Base-by-base conservation (phyloP, 2,888 invertebrate species). In the Trisateles emortualis region DNA sequence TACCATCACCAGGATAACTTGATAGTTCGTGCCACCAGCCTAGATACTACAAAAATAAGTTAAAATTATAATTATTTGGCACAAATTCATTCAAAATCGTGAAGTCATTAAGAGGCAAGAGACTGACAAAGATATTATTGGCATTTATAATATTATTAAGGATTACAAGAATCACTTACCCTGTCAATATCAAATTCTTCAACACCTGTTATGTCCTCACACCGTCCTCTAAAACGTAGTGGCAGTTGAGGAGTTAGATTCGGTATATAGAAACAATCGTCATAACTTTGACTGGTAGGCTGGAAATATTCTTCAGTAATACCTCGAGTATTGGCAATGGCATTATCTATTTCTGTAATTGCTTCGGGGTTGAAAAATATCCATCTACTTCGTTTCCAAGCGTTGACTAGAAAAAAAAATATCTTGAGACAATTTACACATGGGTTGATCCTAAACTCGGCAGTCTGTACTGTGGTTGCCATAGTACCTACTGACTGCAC, bases 21-120 rank as follows among this genome's bases (percentile, higher is more conserved):
- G 87, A 84, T 39, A 90, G 79, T 60, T 90, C 88, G 49, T 90
- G 88, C 91, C 91, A 91, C 85, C 87, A 86, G 24, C 88, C 90
- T 0, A 77, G 35, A 59, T 79, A 91, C 91, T 91, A 72, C 5
- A 71, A 78, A 59, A 26, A 30, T 9, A 4, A 32, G 1, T 26
- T 14, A 4, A n/a, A n/a, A n/a, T n/a, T n/a, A n/a, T n/a, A n/a
- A n/a, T n/a, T n/a, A n/a, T n/a, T n/a, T n/a, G n/a, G n/a, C n/a
- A n/a, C n/a, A n/a, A n/a, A n/a, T n/a, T n/a, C n/a, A n/a, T n/a
- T n/a, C n/a, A n/a, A n/a, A n/a, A n/a, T n/a, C n/a, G n/a, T n/a
- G n/a, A n/a, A n/a, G n/a, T n/a, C n/a, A n/a, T n/a, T n/a, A n/a
- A n/a, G n/a, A n/a, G n/a, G n/a, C n/a, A n/a, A n/a, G n/a, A n/a